Base-by-base conservation (phyloP, 2,888 invertebrate genomes). In the Synanthedon myopaeformis region DNA sequence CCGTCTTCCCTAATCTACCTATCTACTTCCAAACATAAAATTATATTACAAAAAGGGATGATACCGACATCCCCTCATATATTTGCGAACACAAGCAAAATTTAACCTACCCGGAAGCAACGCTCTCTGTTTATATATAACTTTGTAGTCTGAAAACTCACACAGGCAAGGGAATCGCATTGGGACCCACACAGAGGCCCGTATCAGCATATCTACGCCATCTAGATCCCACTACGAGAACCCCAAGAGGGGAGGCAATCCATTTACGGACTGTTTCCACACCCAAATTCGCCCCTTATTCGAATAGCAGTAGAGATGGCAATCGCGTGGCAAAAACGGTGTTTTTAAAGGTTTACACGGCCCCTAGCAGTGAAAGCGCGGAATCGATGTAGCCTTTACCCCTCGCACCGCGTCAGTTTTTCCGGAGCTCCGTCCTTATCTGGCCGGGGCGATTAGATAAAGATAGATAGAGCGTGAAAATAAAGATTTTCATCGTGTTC, bases 401-500 rank as follows among this genome's bases (percentile, higher is more conserved):
- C 80, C 86, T 76, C 85, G 66, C 79, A 80, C 85, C 85, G 80
- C 86, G 69, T 78, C 85, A 84, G 86, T 87, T 87, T 87, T 87
- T 87, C 87, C 85, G 83, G 82, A 78, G 79, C 74, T 85, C 86
- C 79, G 85, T 87, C 87, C 86, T 87, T 87, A 87, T 87, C 86
- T 79, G 84, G 79, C 85, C 76, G 74, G 65, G 65, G 81, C 82
- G 86, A 87, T 87, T 87, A 87, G 86, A 87, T 87, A 87, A 87
- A 84, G 87, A 87, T 81, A 87, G 87, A 87, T 87, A 87, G 82
- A 87, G 86, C 86, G 86, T 87, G 85, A 87, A 87, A 87, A 87
- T 87, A 87, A 87, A 87, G 87, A 87, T 87, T 87, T 87, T 87
- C 87, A 87, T 86, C 87, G 87, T 86, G 86, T 86, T 83, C 84